Conservation (phyloP, 2,888 invertebrate species). For the Antheraea yamamai region DNA sequence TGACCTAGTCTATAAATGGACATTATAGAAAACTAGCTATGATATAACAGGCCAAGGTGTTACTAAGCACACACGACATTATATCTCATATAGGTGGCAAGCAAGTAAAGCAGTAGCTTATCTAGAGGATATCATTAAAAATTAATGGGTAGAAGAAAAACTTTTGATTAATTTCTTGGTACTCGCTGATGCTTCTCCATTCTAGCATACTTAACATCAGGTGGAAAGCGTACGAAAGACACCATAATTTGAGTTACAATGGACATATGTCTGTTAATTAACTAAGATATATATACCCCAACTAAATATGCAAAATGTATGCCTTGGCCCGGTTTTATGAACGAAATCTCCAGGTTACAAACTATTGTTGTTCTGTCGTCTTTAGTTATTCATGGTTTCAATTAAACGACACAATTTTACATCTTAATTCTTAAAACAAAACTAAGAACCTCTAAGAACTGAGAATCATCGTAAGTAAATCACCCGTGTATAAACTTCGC, state of each 20-base stretch:
- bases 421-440: too few relatives aligned
- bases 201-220: not conserved
- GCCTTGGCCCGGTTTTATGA: not conserved
- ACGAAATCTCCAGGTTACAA: not conserved
- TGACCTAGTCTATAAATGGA: constrained; percentile 7
- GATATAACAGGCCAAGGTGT: constrained; percentile 9
- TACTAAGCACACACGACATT: not conserved
- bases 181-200: not conserved
- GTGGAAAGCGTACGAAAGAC: not conserved
- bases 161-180: not conserved
- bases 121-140: not conserved
- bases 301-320: too few relatives aligned
- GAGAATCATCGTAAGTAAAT: not conserved
- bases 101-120: not conserved
- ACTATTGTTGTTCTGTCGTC: too few relatives aligned
- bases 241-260: not conserved
- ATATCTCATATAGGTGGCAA: not conserved
- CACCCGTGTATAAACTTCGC: not conserved
- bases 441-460: not conserved
- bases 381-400: too few relatives aligned
- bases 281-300: not conserved
- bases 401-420: too few relatives aligned
- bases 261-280: not conserved
- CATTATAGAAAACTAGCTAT: constrained; percentile 2
- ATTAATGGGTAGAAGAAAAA: not conserved